Base-by-base conservation (phyloP, 2,888 invertebrate genomes). In the Lycia hirtaria region DNA sequence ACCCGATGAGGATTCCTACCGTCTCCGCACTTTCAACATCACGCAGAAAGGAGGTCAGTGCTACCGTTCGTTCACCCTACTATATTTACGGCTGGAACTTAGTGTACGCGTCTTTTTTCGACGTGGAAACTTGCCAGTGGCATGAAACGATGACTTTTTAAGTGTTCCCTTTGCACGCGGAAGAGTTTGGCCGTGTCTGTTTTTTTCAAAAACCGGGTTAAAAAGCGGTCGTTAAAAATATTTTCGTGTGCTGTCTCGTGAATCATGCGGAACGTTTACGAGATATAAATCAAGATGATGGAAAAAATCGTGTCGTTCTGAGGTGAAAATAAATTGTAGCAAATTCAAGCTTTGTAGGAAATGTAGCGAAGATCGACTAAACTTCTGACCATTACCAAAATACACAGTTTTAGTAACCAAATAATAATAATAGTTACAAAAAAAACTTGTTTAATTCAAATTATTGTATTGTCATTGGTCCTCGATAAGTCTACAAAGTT, bases 1-100 rank as follows among this genome's bases (percentile, higher is more conserved):
- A 64, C 95, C 95, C 50, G 97, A 97, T 75, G 97, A 97, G 76
- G 97, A 97, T 86, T 96, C 96, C 64, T 97, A 98, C 90, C 94
- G 98, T 67, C 94, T 98, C 75, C 94, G 98, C 75, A 97, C 97
- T 69, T 99, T 99, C 93, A 97, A 97, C 90, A 96, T 96, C 89
- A 96, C 98, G 73, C 94, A 96, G 74, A 98, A 98, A 94, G 97
- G 97, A 95, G 94, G 94, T 94, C 87, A 90, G 90, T 91, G 85
- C 83, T 82, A 78, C 72, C 67, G 89, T 81, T 77, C 88, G 79
- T 90, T 89, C 83, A 89, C 84, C 89, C 77, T 73, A 61, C 82
- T 86, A 83, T 80, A 83, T 83, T 80, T 84, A 81, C 75, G 65
- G 65, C 75, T 75, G 75, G 78, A 80, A 79, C 77, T 80, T 78